Percentiles rank a stretch among this genome's conserved stretches.
Evolutionary conservation across 2,797 vertebrate species (phyloP).

Genomic region (Pampus argenteus): DNA sequence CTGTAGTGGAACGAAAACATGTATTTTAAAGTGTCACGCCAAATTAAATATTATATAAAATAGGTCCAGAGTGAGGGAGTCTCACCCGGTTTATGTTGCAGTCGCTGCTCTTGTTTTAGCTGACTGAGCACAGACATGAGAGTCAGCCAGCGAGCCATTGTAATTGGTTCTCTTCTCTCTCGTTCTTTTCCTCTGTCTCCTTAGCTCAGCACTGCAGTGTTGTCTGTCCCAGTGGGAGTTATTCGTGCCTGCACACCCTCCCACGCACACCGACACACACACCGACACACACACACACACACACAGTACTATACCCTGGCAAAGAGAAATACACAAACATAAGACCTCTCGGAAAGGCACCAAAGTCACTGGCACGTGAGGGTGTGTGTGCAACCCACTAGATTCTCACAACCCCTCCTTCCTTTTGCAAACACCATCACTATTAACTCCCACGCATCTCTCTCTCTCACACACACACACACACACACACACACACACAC

Average conservation of each 20-base stretch:
- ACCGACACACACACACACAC: slow-evolving; percentile 34
- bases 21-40: slow-evolving; percentile 16
- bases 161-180: slow-evolving; percentile 72
- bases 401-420: slow-evolving; percentile 20
- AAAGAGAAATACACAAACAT: slow-evolving; percentile 38
- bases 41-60: slow-evolving; percentile 41
- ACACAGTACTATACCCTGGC: slow-evolving; percentile 14
- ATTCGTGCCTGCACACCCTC: slow-evolving; percentile 53
- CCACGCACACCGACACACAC: slow-evolving; percentile 40
- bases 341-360: slow-evolving; percentile 16
- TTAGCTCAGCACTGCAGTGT: slow-evolving; percentile 68
- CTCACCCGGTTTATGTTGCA: slow-evolving; percentile 5
- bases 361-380: slow-evolving; percentile 40
- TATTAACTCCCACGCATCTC: slow-evolving; percentile 48
- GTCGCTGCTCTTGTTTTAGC: slow-evolving; percentile 59
- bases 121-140: slow-evolving; percentile 68
- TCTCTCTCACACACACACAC: slow-evolving; percentile 7
- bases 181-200: slow-evolving; percentile 62
- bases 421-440: slow-evolving; percentile 28
- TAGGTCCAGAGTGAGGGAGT: slow-evolving; percentile 20
- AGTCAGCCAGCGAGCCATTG: slow-evolving; percentile 57
- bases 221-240: slow-evolving; percentile 70
- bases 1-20: background rate
- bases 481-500: slow-evolving; percentile 7
- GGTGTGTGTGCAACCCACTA: slow-evolving; percentile 15